These are phyloP conservation scores for Bombus sylvicola DNA, from an alignment of 1,140 invertebrate species.

Conservation along the genomic window DNA sequence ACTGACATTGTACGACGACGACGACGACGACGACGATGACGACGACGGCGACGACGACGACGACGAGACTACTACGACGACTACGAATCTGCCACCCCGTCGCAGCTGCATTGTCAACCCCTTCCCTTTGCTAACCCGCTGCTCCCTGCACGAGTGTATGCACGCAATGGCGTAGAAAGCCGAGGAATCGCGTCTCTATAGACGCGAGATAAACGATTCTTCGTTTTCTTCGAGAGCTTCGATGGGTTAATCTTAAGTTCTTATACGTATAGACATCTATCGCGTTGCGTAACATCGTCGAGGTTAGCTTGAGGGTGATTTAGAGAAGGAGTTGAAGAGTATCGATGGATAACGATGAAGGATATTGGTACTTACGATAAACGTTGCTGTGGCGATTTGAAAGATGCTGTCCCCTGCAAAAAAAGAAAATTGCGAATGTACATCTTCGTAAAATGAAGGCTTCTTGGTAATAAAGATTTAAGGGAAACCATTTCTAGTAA, in stretches of 20 bases:
- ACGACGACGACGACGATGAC: constrained; percentile 44
- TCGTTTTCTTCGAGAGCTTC: not conserved
- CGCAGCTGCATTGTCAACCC: constrained; percentile 72
- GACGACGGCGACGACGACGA: constrained; percentile 21
- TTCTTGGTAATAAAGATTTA: too few species aligned
- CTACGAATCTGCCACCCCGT: constrained; percentile 43
- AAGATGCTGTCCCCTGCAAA: constrained; percentile 78
- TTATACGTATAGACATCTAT: too few species aligned
- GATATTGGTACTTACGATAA: constrained; percentile 76
- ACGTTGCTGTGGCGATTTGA: constrained; percentile 78
- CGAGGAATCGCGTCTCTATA: constrained; percentile 43
- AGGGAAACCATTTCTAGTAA: not conserved
- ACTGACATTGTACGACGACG: constrained; percentile 57
- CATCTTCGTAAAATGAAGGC: not conserved
- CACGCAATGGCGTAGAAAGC: constrained; percentile 71
- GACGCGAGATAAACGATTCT: not conserved
- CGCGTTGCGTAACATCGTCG: too few species aligned
- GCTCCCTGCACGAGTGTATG: constrained; percentile 64
- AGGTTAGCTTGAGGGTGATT: not conserved
- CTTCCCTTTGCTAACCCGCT: constrained; percentile 35
- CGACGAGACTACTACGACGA: constrained; percentile 46
- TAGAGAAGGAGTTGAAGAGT: not conserved
- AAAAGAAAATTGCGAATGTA: constrained; percentile 44
- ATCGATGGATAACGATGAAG: too few species aligned
- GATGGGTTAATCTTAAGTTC: too few species aligned